A percentile compares a stretch with the other conserved stretches of the same genome.
phyloP scores from a whole-genome alignment of 2,797 vertebrate species.

The Scolopax bukidnonensis region DNA sequence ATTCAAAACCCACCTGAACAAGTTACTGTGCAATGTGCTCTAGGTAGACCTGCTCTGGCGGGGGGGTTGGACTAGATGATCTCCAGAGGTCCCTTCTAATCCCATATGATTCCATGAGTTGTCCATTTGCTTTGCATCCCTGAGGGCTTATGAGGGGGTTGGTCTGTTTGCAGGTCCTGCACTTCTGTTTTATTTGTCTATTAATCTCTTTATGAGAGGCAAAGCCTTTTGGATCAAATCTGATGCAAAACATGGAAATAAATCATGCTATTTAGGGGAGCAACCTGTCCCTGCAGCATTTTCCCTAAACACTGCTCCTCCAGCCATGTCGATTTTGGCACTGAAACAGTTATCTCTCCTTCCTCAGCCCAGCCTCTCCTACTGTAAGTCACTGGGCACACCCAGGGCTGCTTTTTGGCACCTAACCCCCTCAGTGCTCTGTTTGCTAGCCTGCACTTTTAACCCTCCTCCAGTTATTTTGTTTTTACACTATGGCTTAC shows the following conservation, averaged over 20 bases:
- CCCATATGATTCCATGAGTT: no score
- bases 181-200: background rate
- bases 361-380: slow-evolving; percentile 6
- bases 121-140: background rate
- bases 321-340: background rate
- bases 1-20: no score
- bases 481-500: background rate
- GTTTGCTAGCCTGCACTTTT: background rate
- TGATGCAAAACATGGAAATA: background rate
- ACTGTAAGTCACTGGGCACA: background rate
- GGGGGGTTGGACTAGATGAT: no score
- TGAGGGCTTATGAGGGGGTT: background rate
- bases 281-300: background rate
- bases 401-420: slow-evolving; percentile 32
- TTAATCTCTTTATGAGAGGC: background rate
- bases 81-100: no score
- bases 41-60: no score
- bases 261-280: background rate
- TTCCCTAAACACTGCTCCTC: background rate
- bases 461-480: background rate
- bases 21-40: no score
- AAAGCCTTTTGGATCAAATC: background rate
- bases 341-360: background rate
- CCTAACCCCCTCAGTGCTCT: background rate
- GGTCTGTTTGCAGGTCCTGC: background rate